Percentiles rank a stretch among this genome's conserved stretches.
phyloP scores from a whole-genome alignment of 1,140 invertebrate genomes.

The Dreissena polymorpha region DNA sequence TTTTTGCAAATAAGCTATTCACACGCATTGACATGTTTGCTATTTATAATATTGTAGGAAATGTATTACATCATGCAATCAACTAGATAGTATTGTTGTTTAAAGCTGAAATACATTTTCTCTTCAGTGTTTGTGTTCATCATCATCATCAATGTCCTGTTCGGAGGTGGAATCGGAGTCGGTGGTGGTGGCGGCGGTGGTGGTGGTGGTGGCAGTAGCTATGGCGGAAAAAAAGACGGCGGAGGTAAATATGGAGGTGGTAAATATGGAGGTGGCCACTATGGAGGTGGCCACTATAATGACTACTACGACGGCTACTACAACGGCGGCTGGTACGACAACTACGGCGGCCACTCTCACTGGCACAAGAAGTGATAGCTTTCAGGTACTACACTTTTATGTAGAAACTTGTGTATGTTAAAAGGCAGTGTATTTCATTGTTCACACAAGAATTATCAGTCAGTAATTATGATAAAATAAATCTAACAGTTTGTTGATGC shows the following conservation, averaged over 20 bases:
- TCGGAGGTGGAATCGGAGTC: not conserved
- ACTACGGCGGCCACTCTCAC: not conserved
- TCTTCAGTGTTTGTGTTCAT: not conserved
- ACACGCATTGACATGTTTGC: too few species aligned
- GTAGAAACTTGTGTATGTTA: not conserved
- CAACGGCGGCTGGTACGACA: too few species aligned
- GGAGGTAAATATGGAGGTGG: not conserved
- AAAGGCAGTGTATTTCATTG: too few species aligned
- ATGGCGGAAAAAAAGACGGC: not conserved
- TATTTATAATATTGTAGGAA: too few species aligned
- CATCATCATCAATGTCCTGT: not conserved
- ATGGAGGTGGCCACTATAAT: not conserved
- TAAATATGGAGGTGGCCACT: too few species aligned
- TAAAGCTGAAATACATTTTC: too few species aligned
- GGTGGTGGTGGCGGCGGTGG: not conserved
- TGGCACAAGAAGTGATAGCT: not conserved
- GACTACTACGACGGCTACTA: not conserved
- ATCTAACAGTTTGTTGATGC: too few species aligned
- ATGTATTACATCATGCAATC: too few species aligned
- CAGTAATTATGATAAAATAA: too few species aligned
- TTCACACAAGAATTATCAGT: too few species aligned
- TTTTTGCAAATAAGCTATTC: too few species aligned
- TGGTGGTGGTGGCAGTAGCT: not conserved
- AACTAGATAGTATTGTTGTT: too few species aligned
- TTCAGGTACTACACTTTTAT: not conserved